Conservation (phyloP, 2,888 invertebrate genomes). For the Pheosia tremula region DNA sequence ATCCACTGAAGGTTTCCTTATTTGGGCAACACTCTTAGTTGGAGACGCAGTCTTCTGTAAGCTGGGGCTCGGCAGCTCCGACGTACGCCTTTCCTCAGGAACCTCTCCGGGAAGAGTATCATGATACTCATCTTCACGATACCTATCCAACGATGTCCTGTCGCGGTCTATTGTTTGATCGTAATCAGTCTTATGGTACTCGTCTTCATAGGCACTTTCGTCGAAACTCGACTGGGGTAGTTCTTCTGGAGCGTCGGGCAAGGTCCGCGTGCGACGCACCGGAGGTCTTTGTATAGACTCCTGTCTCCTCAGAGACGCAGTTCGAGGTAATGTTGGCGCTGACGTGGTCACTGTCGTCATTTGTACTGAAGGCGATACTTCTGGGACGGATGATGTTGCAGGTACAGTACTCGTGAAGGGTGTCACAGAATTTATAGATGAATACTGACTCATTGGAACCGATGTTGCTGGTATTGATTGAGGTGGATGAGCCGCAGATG, state of each 20-base stretch:
- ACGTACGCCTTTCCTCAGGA: conserved; percentile 65
- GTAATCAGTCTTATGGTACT: conserved; percentile 81
- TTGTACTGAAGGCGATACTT: conserved; percentile 66
- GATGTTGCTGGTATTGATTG: conserved; percentile 45
- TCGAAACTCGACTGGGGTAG: conserved; percentile 71
- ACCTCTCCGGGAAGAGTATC: conserved; percentile 68
- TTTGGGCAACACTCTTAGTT: conserved; percentile 63
- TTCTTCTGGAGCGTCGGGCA: conserved; percentile 80
- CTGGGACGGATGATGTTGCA: conserved; percentile 73
- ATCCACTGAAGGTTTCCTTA: conserved; percentile 75
- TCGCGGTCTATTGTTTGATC: conserved; percentile 74
- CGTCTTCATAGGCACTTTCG: conserved; percentile 83
- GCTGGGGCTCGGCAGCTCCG: conserved; percentile 60
- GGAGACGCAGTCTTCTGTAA: conserved; percentile 75
- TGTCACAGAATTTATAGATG: conserved; percentile 62
- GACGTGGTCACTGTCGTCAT: conserved; percentile 66
- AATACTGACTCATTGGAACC: conserved; percentile 53
- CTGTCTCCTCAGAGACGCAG: conserved; percentile 76
- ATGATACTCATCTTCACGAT: conserved; percentile 74
- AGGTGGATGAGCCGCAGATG: conserved; percentile 56
- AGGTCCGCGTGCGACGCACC: conserved; percentile 75
- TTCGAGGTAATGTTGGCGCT: conserved; percentile 68
- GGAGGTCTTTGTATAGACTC: conserved; percentile 81
- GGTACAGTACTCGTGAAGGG: conserved; percentile 66
- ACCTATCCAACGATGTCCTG: conserved; percentile 74